Evolutionary conservation across 2,888 invertebrate genomes (phyloP), one percentile per base, ranked within the genome.

Genomic region (Neoaliturus tenellus): DNA sequence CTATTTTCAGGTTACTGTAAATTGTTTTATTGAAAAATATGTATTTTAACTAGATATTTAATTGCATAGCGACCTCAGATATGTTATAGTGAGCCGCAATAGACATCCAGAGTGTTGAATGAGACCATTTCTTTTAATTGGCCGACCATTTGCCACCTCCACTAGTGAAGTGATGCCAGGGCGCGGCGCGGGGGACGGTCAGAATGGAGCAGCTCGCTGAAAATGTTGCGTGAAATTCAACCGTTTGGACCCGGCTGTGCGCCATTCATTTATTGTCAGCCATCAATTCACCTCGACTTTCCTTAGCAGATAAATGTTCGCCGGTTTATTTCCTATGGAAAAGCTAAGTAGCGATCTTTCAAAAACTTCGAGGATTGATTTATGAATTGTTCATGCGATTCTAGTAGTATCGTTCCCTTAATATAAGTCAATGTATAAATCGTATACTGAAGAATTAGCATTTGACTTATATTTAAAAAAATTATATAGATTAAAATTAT

Each of bases 151-250:
- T 62, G 62, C 28, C 62, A 62, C 62, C 62, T 62, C 28, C 28
- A 31, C 31, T 62, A 8, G 20, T 14, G 31, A 62, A 28, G 31
- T 62, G 31, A 62, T 62, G 62, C 28, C 17, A 17, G 62, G 14
- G 62, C 10, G 62, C 28, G 14, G 28, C 1, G 5, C 0, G 14
- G 28, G 1, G 28, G 28, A 28, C 62, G 25, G 28, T 62, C 31
- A 62, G 62, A 62, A 62, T 62, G 62, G 62, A 62, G 62, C 28
- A 31, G 62, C 62, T 62, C 31, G 31, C 62, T 62, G 62, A 62
- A 69, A 69, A 69, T 69, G 69, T 69, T 35, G 69, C 69, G 69
- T 69, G 69, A 69, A 69, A 69, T 69, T 69, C 39, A 5, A 39
- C 69, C 20, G 69, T 39, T 69, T 69, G 69, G 69, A 35, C 39